Evolutionary conservation across 2,888 invertebrate species (phyloP).

Genomic region (Folsomia manolachei): DNA sequence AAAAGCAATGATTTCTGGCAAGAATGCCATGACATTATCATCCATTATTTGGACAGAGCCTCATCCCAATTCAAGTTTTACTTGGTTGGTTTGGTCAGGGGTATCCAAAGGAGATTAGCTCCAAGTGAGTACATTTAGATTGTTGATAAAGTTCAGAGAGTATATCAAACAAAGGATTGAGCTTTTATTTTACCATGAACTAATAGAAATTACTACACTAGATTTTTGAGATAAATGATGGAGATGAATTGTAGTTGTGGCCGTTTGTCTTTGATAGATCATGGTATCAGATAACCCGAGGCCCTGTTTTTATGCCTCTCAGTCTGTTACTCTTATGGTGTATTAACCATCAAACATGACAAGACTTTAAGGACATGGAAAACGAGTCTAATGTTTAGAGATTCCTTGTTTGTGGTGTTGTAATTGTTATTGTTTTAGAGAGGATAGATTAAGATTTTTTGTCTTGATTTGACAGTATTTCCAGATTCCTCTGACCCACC

Average conservation of each 20-base stretch:
- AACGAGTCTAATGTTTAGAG: slow-evolving; percentile 3
- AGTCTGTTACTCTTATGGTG: neutral
- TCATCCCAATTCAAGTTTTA: slow-evolving; percentile 28
- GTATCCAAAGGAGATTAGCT: slow-evolving; percentile 4
- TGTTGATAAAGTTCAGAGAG: neutral
- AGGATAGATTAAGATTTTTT: slow-evolving; percentile 22
- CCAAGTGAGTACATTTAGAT: slow-evolving; percentile 10
- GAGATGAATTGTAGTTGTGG: neutral
- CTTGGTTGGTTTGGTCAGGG: too few relatives aligned
- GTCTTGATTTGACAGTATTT: slow-evolving; percentile 16
- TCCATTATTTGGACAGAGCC: slow-evolving; percentile 35
- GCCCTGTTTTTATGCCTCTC: neutral
- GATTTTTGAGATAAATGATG: neutral
- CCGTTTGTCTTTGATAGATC: slow-evolving; percentile 10
- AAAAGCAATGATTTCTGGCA: neutral
- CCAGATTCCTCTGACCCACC: neutral
- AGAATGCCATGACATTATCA: slow-evolving; percentile 10
- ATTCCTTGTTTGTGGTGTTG: slow-evolving; percentile 22
- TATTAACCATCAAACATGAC: slow-evolving; percentile 15
- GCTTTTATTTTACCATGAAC: slow-evolving; percentile 1
- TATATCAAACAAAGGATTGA: neutral
- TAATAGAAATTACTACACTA: slow-evolving; percentile 7
- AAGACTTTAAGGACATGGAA: neutral
- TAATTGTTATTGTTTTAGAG: slow-evolving; percentile 20
- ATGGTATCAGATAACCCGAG: slow-evolving; percentile 11